Base-by-base conservation (phyloP, 1,140 invertebrate species). In the Schmidtea mediterranea region DNA sequence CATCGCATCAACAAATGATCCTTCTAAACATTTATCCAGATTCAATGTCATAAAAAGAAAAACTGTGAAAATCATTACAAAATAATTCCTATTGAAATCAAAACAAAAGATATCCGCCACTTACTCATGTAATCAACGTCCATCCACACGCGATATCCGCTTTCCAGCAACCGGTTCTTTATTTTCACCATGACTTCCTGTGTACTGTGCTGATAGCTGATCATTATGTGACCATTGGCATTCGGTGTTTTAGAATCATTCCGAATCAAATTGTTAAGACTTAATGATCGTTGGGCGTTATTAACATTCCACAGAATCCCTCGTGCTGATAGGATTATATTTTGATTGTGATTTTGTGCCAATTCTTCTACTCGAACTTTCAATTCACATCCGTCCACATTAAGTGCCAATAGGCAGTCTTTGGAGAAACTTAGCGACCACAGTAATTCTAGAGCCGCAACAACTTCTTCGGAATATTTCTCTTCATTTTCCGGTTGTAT, bases 1-100 rank as follows among this genome's bases (percentile, higher is more conserved):
- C 43, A 45, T 45, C 9, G 43, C 43, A 21, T 45, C 43, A 45
- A 45, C 43, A 45, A 45, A 45, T 2, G 43, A 45, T 13, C 21
- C 43, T 21, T 45, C 43, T 45, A 21, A 12, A 21, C 19, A 24
- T 15, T 8, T 8, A 15, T n/a, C n/a, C n/a, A n/a, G n/a, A n/a
- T n/a, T n/a, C n/a, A n/a, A n/a, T n/a, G n/a, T n/a, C n/a, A n/a
- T n/a, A n/a, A n/a, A n/a, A n/a, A n/a, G n/a, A n/a, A n/a, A n/a
- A n/a, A n/a, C n/a, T n/a, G n/a, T n/a, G n/a, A n/a, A n/a, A n/a
- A n/a, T n/a, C n/a, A n/a, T n/a, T n/a, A n/a, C n/a, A n/a, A n/a
- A n/a, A n/a, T n/a, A n/a, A n/a, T n/a, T n/a, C n/a, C n/a, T n/a
- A n/a, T n/a, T n/a, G n/a, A n/a, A n/a, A n/a, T n/a, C n/a, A n/a